Evolutionary conservation across 2,797 vertebrate species (phyloP).

Genomic region (Halcyon badia): DNA sequence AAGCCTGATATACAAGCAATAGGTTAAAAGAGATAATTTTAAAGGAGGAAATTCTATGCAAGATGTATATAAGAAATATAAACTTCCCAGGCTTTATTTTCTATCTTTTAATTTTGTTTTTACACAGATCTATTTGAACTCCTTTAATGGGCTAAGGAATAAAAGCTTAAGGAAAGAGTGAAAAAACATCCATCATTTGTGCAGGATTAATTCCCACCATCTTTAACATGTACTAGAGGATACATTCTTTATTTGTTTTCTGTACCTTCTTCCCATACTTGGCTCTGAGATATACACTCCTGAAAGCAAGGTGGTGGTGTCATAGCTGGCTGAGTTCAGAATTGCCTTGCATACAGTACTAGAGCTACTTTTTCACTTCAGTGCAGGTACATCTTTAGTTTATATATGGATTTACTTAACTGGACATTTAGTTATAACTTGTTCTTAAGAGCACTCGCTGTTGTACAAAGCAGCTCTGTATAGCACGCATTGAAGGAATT

Average conservation of each 20-base stretch:
- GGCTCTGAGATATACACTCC: neutral
- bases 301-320: neutral
- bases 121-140: neutral
- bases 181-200: neutral
- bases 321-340: neutral
- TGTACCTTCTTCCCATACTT: neutral
- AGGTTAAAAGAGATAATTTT: neutral
- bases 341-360: neutral
- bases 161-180: neutral
- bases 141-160: neutral
- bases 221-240: neutral
- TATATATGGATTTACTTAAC: neutral
- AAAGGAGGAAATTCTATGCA: neutral
- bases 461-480: neutral
- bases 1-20: neutral
- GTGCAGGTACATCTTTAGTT: neutral
- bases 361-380: neutral
- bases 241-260: neutral
- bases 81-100: neutral
- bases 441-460: neutral
- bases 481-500: rapidly evolving
- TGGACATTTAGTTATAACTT: neutral
- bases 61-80: neutral
- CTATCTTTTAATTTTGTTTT: neutral
- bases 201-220: neutral